Conservation (phyloP, 2,113 vertebrate genomes). For the Girardinichthys multiradiatus region DNA sequence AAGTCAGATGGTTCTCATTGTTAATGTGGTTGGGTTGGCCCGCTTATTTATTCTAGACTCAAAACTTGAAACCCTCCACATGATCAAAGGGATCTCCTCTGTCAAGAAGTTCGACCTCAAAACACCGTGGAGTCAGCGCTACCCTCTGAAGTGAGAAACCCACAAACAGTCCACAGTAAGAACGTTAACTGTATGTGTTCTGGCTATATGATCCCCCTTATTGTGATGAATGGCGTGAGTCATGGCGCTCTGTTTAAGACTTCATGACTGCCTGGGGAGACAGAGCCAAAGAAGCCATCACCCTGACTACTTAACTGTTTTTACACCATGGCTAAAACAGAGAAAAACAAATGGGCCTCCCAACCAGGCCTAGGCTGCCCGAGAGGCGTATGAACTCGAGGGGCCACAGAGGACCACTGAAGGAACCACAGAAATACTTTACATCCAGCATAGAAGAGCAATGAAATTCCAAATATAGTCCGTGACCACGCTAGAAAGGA, state of each 20-base stretch:
- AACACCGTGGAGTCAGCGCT: constrained; percentile 54
- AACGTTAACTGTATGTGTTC: constrained; percentile 18
- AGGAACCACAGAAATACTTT: constrained; percentile 47
- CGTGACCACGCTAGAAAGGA: not conserved
- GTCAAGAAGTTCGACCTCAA: constrained; percentile 24
- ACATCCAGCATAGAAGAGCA: constrained; percentile 12
- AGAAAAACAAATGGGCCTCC: constrained; percentile 54
- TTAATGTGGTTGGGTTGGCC: constrained; percentile 29
- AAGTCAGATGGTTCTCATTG: constrained; percentile 44
- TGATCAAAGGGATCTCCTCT: constrained; percentile 33
- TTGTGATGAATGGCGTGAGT: constrained; percentile 58
- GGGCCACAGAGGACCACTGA: constrained; percentile 35
- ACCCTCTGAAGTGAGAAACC: constrained; percentile 33
- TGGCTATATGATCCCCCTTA: constrained; percentile 45
- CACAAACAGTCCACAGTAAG: constrained; percentile 24
- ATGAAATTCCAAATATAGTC: not conserved
- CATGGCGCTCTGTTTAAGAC: constrained; percentile 44
- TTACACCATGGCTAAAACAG: constrained; percentile 53
- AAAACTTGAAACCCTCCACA: constrained; percentile 15
- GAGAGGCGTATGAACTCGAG: constrained; percentile 29
- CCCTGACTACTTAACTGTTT: constrained; percentile 53
- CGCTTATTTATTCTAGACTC: constrained; percentile 47
- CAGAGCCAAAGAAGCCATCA: constrained; percentile 21
- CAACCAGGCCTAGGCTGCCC: constrained; percentile 19
- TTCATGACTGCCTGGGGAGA: constrained; percentile 40